Conservation (phyloP, 2,888 invertebrate species). For the Synanthedon andrenaeformis region DNA sequence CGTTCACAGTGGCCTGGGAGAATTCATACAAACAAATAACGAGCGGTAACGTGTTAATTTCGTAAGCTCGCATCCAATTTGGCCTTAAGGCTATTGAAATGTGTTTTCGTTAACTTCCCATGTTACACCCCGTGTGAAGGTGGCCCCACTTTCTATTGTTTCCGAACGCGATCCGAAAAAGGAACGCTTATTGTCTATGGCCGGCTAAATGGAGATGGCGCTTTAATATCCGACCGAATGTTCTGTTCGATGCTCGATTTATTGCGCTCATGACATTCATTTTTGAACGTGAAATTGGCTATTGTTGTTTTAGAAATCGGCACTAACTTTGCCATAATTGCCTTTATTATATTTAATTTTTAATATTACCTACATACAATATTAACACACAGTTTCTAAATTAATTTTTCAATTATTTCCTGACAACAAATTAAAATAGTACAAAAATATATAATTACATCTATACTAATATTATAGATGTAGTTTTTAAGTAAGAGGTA, state of each 20-base stretch:
- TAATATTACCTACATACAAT: too few species aligned
- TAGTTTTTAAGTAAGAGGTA: too few species aligned
- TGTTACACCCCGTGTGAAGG: conserved; percentile 44
- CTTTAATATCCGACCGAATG: conserved; percentile 42
- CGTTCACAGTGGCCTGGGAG: conserved; percentile 48
- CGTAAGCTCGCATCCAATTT: conserved; percentile 57
- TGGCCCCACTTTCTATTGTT: conserved; percentile 48
- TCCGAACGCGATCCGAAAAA: conserved; percentile 22
- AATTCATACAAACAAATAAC: conserved; percentile 56
- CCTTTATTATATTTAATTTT: background rate
- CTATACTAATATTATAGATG: too few species aligned
- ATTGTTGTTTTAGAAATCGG: conserved; percentile 33
- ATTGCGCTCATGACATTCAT: conserved; percentile 34
- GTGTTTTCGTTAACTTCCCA: conserved; percentile 65
- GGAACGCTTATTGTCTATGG: conserved; percentile 22
- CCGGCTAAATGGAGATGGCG: conserved; percentile 33
- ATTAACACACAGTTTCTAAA: too few species aligned
- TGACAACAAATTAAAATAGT: too few species aligned
- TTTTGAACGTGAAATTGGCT: conserved; percentile 28
- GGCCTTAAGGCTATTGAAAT: conserved; percentile 59
- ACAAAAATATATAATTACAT: too few species aligned
- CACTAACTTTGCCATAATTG: conserved; percentile 6
- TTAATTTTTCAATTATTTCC: too few species aligned
- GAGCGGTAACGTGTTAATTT: conserved; percentile 55
- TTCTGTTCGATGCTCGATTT: conserved; percentile 28